Evolutionary conservation across 2,888 invertebrate species (phyloP).

Genomic region (Sussaba pulchella): DNA sequence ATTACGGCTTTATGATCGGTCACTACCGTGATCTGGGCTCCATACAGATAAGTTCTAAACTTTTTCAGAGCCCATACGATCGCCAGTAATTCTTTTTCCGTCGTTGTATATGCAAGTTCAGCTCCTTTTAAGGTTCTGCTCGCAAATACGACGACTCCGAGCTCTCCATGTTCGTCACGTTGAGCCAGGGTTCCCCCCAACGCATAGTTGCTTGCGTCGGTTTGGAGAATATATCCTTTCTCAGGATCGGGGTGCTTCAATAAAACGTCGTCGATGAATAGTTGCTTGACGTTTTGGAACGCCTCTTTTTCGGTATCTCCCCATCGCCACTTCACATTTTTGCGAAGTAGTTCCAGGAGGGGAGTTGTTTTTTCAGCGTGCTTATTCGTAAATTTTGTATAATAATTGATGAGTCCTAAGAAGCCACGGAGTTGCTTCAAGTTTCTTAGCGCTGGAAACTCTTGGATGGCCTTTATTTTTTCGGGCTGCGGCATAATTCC

Average conservation of each 20-base stretch:
- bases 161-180: conserved; percentile 1
- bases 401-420: not conserved
- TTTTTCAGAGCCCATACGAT: conserved; percentile 70
- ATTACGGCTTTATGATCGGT: conserved; percentile 74
- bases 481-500: not conserved
- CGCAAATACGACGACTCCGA: conserved; percentile 66
- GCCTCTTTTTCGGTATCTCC: conserved; percentile 30
- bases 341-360: conserved; percentile 42
- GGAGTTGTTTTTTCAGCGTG: conserved; percentile 17
- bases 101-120: conserved; percentile 67
- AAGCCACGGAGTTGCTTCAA: not conserved
- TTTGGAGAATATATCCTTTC: conserved; percentile 5
- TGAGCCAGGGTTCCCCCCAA: conserved; percentile 55
- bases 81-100: conserved; percentile 73
- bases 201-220: conserved; percentile 60
- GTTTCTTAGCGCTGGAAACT: not conserved
- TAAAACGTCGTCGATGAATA: conserved; percentile 22
- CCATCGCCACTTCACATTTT: conserved; percentile 53
- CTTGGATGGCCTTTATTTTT: not conserved
- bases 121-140: conserved; percentile 67
- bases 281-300: conserved; percentile 38
- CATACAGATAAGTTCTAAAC: conserved; percentile 72
- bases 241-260: not conserved
- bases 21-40: conserved; percentile 63
- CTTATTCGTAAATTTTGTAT: not conserved